Base-by-base conservation (phyloP, 2,888 invertebrate genomes). In the Lasioglossum oenotherae region DNA sequence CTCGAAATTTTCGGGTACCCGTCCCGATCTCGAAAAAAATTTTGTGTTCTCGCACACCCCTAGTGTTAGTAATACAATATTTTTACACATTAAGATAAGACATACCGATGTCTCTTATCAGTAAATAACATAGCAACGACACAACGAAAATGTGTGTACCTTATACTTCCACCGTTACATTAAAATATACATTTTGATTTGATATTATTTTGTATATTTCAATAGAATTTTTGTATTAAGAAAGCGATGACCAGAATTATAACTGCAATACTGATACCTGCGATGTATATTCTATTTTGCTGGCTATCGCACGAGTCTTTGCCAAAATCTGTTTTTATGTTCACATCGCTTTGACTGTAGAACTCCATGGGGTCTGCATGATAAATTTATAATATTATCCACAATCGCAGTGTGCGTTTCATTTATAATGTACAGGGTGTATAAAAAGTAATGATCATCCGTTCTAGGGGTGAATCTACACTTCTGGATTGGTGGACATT, bases 231-330 rank as follows among this genome's bases (percentile, higher is more conserved):
- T 92, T 97, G 96, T 84, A 97, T 94, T 64, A 97, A 92, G 85
- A 97, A 96, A 41, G 97, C 97, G 57, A 97, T 93, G 38, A 97
- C 88, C 0, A 97, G 94, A 53, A 97, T 96, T 8, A 97, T 91
- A 93, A 97, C 95, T 19, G 97, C 97, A 89, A 97, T 96, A 72
- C 96, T 96, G 80, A 97, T 96, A 72, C 97, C 97, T 3, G 96
- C 95, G 46, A 96, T 95, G 91, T 97, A 97, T 95, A 96, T 49
- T 64, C 82, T 96, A 69, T 96, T 96, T 92, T 96, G 97, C 88
- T 96, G 96, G 38, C 96, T 96, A 92, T 96, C 96, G 57, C 96
- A 96, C 0, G 96, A 96, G 14, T 96, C 96, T 80, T 96, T 93
- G 0, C 95, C 95, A 89, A 96, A 96, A 89, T 96, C 96, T 83